Evolutionary conservation across 2,888 invertebrate species (phyloP).

Genomic region (Macrostomum cliftonense): DNA sequence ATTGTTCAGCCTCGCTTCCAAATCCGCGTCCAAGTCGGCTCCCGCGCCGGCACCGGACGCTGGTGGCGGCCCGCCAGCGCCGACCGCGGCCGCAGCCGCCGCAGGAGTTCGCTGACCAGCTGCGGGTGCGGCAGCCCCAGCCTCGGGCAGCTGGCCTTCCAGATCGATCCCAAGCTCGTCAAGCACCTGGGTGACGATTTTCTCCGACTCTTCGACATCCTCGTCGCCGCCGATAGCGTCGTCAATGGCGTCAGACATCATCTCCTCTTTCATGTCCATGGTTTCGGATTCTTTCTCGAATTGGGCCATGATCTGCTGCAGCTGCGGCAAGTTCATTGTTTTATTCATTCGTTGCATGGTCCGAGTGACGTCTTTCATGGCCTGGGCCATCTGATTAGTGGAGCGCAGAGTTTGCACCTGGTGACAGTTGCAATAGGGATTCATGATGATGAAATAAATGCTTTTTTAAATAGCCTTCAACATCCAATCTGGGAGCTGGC

Average conservation of each 20-base stretch:
- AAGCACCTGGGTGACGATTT: constrained; percentile 7
- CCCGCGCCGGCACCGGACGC: neutral
- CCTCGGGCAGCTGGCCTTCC: constrained; percentile 3
- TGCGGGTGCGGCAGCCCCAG: neutral
- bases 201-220: constrained; percentile 65
- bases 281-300: constrained; percentile 98
- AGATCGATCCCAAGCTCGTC: constrained; percentile 10
- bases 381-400: constrained; percentile 96
- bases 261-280: constrained; percentile 99
- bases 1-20: constrained; percentile 7
- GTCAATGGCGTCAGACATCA: constrained; percentile 98
- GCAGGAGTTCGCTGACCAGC: neutral
- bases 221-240: constrained; percentile 97
- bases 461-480: no score
- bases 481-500: no score
- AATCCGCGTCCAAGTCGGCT: constrained; percentile 3
- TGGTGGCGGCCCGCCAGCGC: constrained; percentile 2
- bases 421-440: no score
- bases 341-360: constrained; percentile 97
- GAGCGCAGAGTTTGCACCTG: constrained; percentile 87
- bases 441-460: no score
- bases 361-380: constrained; percentile 92
- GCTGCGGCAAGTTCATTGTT: constrained; percentile 83
- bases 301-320: constrained; percentile 76
- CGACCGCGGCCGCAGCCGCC: neutral